A percentile compares a stretch with the other conserved stretches of the same genome.
phyloP scores from a whole-genome alignment of 2,888 invertebrate species.

The Tyria jacobaeae region DNA sequence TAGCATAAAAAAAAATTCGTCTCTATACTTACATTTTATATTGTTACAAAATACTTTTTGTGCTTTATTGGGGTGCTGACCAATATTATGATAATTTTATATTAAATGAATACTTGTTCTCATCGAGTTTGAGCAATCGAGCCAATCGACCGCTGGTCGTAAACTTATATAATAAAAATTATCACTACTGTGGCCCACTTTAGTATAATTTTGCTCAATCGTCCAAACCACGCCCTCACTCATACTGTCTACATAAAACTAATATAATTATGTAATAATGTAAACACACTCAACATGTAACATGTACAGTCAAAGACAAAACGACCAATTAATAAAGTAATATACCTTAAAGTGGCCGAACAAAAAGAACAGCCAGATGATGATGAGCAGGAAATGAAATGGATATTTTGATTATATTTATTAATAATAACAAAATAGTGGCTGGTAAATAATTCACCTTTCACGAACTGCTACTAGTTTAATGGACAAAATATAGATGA shows the following conservation, averaged over 20 bases:
- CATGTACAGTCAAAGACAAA: slow-evolving; percentile 8
- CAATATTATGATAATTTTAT: not conserved
- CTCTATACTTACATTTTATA: no score
- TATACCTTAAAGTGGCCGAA: not conserved
- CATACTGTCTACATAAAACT: slow-evolving; percentile 7
- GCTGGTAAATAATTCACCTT: not conserved
- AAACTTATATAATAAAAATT: slow-evolving; percentile 12
- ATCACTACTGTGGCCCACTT: slow-evolving; percentile 17
- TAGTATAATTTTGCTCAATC: slow-evolving; percentile 18
- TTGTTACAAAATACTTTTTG: not conserved
- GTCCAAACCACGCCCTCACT: slow-evolving; percentile 9
- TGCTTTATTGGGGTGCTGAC: not conserved
- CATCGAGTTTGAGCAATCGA: not conserved
- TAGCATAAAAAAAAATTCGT: no score
- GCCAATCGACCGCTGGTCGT: not conserved
- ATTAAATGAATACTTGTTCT: not conserved
- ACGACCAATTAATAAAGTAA: not conserved
- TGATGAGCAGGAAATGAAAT: no score
- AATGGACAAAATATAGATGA: not conserved
- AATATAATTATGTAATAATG: slow-evolving; percentile 25
- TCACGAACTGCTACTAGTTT: not conserved
- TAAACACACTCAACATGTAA: slow-evolving; percentile 11
- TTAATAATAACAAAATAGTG: no score
- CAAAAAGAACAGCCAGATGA: no score
- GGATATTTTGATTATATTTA: no score